These are phyloP conservation scores for Gryon sp. DNA, from an alignment of 1,140 invertebrate genomes.

Conservation along the genomic window DNA sequence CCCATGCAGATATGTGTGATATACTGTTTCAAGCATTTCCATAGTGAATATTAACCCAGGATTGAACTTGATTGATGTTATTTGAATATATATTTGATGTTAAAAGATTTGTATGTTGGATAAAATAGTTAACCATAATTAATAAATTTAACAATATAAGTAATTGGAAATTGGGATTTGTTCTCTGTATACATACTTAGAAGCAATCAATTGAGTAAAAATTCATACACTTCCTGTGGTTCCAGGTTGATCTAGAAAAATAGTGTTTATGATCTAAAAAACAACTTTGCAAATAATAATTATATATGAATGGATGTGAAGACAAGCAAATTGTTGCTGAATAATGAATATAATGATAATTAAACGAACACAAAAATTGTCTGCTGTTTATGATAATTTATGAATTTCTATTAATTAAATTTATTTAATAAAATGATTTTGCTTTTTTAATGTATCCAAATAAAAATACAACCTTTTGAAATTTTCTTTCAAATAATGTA, in stretches of 20 bases:
- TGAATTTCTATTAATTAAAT: too few relatives aligned
- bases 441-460: too few relatives aligned
- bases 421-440: too few relatives aligned
- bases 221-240: constrained; percentile 45
- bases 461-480: too few relatives aligned
- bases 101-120: constrained; percentile 16
- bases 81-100: constrained; percentile 22
- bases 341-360: too few relatives aligned
- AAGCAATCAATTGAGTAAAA: constrained; percentile 54
- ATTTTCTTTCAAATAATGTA: too few relatives aligned
- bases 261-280: constrained; percentile 33
- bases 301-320: neutral
- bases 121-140: constrained; percentile 22
- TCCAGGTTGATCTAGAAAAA: constrained; percentile 43
- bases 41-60: constrained; percentile 37
- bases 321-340: neutral
- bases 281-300: constrained; percentile 9
- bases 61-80: constrained; percentile 53
- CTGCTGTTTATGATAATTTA: too few relatives aligned
- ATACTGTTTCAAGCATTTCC: neutral
- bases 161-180: constrained; percentile 10
- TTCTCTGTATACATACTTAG: constrained; percentile 54
- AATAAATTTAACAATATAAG: constrained; percentile 28
- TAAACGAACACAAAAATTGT: too few relatives aligned
- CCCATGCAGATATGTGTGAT: constrained; percentile 3